These are phyloP conservation scores for Ommatoiulus sabulosus DNA, from an alignment of 2,888 invertebrate species.

Conservation along the genomic window DNA sequence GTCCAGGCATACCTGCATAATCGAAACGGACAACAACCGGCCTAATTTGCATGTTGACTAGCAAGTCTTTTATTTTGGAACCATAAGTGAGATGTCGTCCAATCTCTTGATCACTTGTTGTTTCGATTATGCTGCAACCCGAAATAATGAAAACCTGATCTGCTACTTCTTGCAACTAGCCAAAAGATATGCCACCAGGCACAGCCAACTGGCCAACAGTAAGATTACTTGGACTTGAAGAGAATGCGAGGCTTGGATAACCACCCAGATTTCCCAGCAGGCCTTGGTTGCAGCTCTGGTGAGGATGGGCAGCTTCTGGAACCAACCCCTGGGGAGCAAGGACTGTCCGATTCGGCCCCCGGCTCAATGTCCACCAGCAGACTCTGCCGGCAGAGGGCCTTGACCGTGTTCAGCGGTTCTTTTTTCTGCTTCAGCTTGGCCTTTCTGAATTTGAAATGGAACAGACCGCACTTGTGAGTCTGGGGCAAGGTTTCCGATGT, in stretches of 20 bases:
- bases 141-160: no score
- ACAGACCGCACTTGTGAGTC: slow-evolving; percentile 55
- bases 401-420: slow-evolving; percentile 51
- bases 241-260: slow-evolving; percentile 48
- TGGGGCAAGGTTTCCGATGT: slow-evolving; percentile 44
- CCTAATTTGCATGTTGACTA: background rate
- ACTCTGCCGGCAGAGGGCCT: slow-evolving; percentile 57
- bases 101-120: background rate
- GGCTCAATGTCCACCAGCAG: slow-evolving; percentile 55
- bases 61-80: background rate
- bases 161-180: no score
- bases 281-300: slow-evolving; percentile 52
- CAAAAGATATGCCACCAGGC: no score
- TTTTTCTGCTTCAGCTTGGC: slow-evolving; percentile 57
- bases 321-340: background rate
- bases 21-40: background rate
- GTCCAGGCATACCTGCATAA: background rate
- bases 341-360: background rate
- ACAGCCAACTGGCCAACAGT: no score
- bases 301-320: slow-evolving; percentile 57
- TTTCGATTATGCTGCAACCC: background rate
- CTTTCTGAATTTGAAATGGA: slow-evolving; percentile 56
- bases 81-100: background rate
- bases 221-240: slow-evolving; percentile 53
- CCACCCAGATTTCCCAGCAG: slow-evolving; percentile 46